Evolutionary conservation across 2,797 vertebrate species (phyloP), one percentile per base, ranked within the genome.

Genomic region (Echiichthys vipera): DNA sequence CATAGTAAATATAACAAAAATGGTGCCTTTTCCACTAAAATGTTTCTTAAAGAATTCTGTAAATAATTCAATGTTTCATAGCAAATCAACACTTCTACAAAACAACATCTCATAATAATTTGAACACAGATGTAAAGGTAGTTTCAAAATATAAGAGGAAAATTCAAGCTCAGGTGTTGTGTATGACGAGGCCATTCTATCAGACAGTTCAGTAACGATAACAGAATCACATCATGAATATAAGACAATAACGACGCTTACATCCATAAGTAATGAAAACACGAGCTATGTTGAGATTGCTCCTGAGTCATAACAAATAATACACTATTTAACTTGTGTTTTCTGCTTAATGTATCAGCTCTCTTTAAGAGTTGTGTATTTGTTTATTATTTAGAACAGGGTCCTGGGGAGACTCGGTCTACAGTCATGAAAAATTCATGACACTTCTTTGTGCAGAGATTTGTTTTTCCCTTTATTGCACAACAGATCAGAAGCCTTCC

Each of bases 381-480:
- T 89, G 86, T 89, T 93, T 86, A 84, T 68, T 78, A 91, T 90
- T 88, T 86, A 88, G 78, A 72, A 51, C 69, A 50, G 70, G 66
- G 74, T 86, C 83, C 84, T 83, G 65, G 59, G 87, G 70, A 91
- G 78, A 71, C 65, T 78, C 50, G 0, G 82, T 81, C 69, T 64
- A 57, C 66, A 65, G 67, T 91, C 84, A 93, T 95, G 89, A 92
- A 94, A 93, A 84, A 94, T 93, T 85, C 77, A 94, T 88, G 68
- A 57, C 50, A 43, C 29, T 77, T 90, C 87, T 92, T 91, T 92
- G 71, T 81, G 82, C 77, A 77, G 47, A 71, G 61, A 89, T 91
- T 87, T 82, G 74, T 78, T 88, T 84, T 84, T 74, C 53, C 51
- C 49, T 88, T 81, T 74, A 47, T 84, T 80, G 85, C 78, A 74